These are phyloP conservation scores for Syngnathus typhle DNA, from an alignment of 2,113 vertebrate genomes.

Conservation along the genomic window DNA sequence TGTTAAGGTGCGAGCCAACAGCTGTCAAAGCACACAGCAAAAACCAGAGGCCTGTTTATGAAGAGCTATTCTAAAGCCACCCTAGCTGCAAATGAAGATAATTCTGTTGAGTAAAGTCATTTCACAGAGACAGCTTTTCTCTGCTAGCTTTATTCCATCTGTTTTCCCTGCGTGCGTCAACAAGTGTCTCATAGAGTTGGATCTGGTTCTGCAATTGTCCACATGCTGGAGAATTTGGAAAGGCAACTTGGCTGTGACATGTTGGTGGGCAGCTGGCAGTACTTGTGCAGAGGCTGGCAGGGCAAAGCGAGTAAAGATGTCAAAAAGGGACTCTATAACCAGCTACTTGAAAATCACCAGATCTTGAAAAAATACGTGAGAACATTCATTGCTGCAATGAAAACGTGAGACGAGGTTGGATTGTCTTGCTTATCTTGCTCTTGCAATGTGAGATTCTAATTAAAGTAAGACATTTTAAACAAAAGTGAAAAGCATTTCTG, in stretches of 20 bases:
- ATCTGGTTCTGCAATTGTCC: slow-evolving; percentile 47
- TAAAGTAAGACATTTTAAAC: too few species aligned
- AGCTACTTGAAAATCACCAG: slow-evolving; percentile 3
- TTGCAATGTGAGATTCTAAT: too few species aligned
- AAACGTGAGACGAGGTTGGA: background rate
- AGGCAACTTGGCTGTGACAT: slow-evolving; percentile 50
- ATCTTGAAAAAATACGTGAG: background rate
- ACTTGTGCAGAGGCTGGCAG: slow-evolving; percentile 50
- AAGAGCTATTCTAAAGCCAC: slow-evolving; percentile 4
- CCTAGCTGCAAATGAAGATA: slow-evolving; percentile 2
- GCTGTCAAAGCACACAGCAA: slow-evolving; percentile 8
- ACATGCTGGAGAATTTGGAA: slow-evolving; percentile 33
- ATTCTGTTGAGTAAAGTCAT: slow-evolving; percentile 5
- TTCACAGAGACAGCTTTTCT: slow-evolving; percentile 30
- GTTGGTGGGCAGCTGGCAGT: slow-evolving; percentile 30
- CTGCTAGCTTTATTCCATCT: slow-evolving; percentile 47
- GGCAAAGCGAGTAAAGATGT: slow-evolving; percentile 16
- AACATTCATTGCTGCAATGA: background rate
- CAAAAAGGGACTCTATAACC: slow-evolving; percentile 21
- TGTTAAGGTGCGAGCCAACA: slow-evolving; percentile 10
- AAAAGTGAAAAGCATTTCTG: too few species aligned
- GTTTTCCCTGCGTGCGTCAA: slow-evolving; percentile 34
- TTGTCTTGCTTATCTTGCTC: background rate
- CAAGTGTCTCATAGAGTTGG: slow-evolving; percentile 28
- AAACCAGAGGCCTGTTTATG: background rate